Evolutionary conservation across 2,888 invertebrate species (phyloP).

Genomic region (Polyommatus iphigenia): DNA sequence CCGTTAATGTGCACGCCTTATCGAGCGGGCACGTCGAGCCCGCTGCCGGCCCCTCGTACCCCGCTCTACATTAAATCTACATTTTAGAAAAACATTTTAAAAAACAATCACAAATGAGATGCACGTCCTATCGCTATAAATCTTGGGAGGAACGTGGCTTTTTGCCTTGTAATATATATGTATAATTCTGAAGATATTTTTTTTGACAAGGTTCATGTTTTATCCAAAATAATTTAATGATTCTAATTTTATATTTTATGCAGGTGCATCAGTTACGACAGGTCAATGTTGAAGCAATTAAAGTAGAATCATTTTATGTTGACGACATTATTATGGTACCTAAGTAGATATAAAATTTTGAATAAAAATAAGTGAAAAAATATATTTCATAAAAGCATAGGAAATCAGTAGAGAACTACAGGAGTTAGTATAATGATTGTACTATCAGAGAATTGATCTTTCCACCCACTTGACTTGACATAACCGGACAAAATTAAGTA

Average conservation of each 20-base stretch:
- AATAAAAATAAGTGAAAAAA: too few relatives aligned
- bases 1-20: constrained; percentile 77
- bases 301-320: too few relatives aligned
- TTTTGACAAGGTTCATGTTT: not conserved
- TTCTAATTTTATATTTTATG: not conserved
- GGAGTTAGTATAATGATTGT: too few relatives aligned
- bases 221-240: not conserved
- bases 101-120: constrained; percentile 37
- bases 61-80: constrained; percentile 57
- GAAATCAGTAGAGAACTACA: too few relatives aligned
- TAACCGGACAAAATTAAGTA: too few relatives aligned
- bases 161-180: too few relatives aligned
- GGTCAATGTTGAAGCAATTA: too few relatives aligned
- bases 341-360: too few relatives aligned
- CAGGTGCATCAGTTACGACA: not conserved
- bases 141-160: constrained; percentile 1
- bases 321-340: too few relatives aligned
- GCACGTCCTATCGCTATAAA: constrained; percentile 1
- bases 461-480: too few relatives aligned
- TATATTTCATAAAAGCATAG: too few relatives aligned
- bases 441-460: too few relatives aligned
- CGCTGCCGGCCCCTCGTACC: constrained; percentile 42
- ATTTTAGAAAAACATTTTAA: constrained; percentile 55
- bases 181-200: not conserved
- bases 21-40: constrained; percentile 59